Base-by-base conservation (phyloP, 2,888 invertebrate genomes). In the Apodemia zela region DNA sequence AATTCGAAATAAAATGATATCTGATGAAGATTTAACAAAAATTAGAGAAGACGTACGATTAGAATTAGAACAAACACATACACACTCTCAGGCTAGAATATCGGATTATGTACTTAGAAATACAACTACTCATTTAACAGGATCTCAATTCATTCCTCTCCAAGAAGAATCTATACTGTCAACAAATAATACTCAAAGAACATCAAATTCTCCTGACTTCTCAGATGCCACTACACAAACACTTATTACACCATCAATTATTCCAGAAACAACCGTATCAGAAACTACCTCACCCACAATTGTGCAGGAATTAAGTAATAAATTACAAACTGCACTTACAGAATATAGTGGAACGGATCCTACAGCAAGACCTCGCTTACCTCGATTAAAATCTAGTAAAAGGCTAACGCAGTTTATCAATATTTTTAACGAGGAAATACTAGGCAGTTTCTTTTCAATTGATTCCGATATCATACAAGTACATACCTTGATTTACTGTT, bases 401-500 rank as follows among this genome's bases (percentile, higher is more conserved):
- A 57, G 57, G 42, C 35, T 63, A 1, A 62, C 35, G n/a, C 45
- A 33, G 8, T 21, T 61, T 47, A 60, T 62, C 21, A 38, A 63
- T 10, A 29, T 61, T 29, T 67, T 67, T 61, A 67, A 65, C 18
- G 57, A 61, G 17, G 2, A 60, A 18, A 62, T 64, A 21, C 18
- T 65, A 15, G 1, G 1, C 7, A 45, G 59, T 25, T 65, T 58
- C 42, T 35, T 59, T 13, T 51, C 49, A 59, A 1, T 58, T 25
- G 60, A 65, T 15, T 17, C 17, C 7, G 17, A 47, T 8, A n/a
- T 47, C 8, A 47, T 17, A n/a, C 17, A 67, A n/a, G 54, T 66
- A 38, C 69, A 69, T 25, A 68, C 68, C 11, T 29, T 69, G 1
- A 63, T 69, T 33, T 69, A 71, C 21, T 71, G 69, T 51, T 61